These are phyloP conservation scores for Drosophila azteca DNA, from an alignment of 1,140 invertebrate genomes.

Conservation along the genomic window DNA sequence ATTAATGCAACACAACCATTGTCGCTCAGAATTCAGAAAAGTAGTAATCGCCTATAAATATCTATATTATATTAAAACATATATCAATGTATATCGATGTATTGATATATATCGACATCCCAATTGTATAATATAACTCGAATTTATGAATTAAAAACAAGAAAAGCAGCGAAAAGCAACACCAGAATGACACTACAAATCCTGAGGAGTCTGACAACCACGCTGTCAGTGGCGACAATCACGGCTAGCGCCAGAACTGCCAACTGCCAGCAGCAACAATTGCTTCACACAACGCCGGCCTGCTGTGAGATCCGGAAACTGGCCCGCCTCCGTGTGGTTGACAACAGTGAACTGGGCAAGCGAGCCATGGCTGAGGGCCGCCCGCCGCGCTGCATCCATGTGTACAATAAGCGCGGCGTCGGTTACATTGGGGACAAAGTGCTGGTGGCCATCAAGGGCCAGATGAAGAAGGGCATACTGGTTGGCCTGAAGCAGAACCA, in stretches of 20 bases:
- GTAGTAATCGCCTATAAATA: too few relatives aligned
- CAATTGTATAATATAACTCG: too few relatives aligned
- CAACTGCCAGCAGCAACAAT: conserved; percentile 2
- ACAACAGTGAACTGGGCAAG: conserved; percentile 97
- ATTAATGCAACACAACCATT: too few relatives aligned
- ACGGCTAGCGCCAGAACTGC: not conserved
- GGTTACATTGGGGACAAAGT: conserved; percentile 92
- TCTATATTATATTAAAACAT: too few relatives aligned
- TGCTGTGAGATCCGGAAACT: conserved; percentile 88
- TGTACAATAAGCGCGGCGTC: conserved; percentile 91
- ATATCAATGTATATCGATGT: too few relatives aligned
- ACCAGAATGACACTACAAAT: conserved; percentile 12
- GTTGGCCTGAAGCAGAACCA: conserved; percentile 96
- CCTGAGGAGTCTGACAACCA: conserved; percentile 10
- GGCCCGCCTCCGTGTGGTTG: conserved; percentile 94
- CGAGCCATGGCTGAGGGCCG: conserved; percentile 96
- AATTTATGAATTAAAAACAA: too few relatives aligned
- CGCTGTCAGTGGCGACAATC: not conserved
- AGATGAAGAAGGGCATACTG: conserved; percentile 97
- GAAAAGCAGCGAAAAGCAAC: too few relatives aligned
- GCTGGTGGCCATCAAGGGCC: conserved; percentile 97
- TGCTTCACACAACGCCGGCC: conserved; percentile 86
- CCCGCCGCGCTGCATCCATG: conserved; percentile 94
- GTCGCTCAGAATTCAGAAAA: too few relatives aligned
- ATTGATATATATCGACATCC: too few relatives aligned